Percentiles rank a stretch among this genome's conserved stretches.
Evolutionary conservation across 2,888 invertebrate species (phyloP).

Genomic region (Iphiclides podalirius): DNA sequence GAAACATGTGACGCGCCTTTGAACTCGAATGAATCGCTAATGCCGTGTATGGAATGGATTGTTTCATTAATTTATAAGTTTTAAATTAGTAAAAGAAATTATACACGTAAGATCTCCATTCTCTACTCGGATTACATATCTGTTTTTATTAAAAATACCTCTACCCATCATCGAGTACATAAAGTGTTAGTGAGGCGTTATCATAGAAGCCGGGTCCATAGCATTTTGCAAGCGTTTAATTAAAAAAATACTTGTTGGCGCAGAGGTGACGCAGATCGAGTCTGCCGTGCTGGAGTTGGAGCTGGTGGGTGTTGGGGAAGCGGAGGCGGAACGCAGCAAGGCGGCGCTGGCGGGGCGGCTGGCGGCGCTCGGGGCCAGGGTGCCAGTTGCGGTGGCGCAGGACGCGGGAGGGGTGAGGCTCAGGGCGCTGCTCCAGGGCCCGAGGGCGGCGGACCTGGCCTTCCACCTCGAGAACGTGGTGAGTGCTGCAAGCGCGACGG

Average conservation of each 20-base stretch:
- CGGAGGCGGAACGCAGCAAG: slow-evolving; percentile 16
- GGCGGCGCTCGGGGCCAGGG: slow-evolving; percentile 44
- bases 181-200: too few species aligned
- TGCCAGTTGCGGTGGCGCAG: slow-evolving; percentile 50
- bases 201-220: too few species aligned
- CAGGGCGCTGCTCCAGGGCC: slow-evolving; percentile 84
- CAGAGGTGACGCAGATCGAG: slow-evolving; percentile 86
- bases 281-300: slow-evolving; percentile 88
- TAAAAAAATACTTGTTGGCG: slow-evolving; percentile 22
- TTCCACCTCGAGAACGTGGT: slow-evolving; percentile 90
- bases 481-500: too few species aligned
- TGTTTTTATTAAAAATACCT: too few species aligned
- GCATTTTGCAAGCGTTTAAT: too few species aligned
- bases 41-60: too few species aligned
- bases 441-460: slow-evolving; percentile 88
- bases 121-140: not conserved
- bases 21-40: too few species aligned
- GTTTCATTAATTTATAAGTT: too few species aligned
- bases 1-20: too few species aligned
- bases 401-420: slow-evolving; percentile 75
- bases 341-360: slow-evolving; percentile 53
- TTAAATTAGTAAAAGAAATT: too few species aligned
- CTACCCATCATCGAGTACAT: too few species aligned
- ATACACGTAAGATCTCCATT: not conserved
- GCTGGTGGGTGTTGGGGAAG: too few species aligned